Percentiles rank a stretch among this genome's conserved stretches.
Conservation (phyloP, 2,113 vertebrate genomes). For the Anthoscopus minutus region DNA sequence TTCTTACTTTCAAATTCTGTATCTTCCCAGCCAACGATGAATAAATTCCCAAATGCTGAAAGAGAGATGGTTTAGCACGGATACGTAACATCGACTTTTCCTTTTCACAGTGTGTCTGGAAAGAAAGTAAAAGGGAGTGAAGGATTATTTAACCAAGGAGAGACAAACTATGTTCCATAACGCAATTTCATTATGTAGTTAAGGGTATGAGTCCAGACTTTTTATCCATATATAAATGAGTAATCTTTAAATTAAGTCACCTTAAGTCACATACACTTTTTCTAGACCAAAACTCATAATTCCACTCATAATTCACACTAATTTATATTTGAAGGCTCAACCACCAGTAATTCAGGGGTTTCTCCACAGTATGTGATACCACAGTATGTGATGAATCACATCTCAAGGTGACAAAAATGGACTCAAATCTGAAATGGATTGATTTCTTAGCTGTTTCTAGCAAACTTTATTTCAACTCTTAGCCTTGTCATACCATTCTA, state of each 20-base stretch:
- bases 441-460: background rate
- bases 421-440: background rate
- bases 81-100: constrained; percentile 64
- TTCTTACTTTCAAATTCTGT: constrained; percentile 72
- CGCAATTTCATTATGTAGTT: background rate
- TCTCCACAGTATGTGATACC: background rate
- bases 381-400: background rate
- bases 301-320: background rate
- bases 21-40: constrained; percentile 70
- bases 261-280: background rate
- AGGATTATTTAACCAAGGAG: background rate
- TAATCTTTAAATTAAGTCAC: background rate
- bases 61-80: constrained; percentile 75
- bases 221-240: background rate
- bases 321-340: background rate
- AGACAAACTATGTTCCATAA: background rate
- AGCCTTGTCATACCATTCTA: background rate
- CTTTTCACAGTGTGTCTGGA: constrained; percentile 62
- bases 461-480: background rate
- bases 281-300: background rate
- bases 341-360: background rate
- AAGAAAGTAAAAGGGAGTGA: background rate
- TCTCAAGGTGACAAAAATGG: background rate
- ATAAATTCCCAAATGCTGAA: constrained; percentile 73
- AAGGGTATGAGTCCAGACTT: background rate